Evolutionary conservation across 2,113 vertebrate species (phyloP).

Genomic region (Piaya cayana): DNA sequence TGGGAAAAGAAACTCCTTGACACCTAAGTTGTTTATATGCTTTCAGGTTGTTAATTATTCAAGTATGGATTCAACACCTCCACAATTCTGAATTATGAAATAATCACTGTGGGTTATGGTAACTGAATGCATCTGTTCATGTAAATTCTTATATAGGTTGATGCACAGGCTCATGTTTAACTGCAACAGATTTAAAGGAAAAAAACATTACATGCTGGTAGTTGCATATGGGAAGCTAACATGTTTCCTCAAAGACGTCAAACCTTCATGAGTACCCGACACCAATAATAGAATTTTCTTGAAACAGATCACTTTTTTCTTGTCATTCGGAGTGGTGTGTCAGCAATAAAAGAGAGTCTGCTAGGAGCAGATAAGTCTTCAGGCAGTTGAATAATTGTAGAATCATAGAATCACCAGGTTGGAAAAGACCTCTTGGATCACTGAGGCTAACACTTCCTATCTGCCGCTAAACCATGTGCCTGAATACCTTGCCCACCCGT

Average conservation of each 20-base stretch:
- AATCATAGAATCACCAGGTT: not conserved
- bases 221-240: not conserved
- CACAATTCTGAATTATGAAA: not conserved
- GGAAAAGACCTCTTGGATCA: no score
- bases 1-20: not conserved
- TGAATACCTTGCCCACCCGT: no score
- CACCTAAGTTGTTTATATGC: not conserved
- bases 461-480: no score
- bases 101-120: not conserved
- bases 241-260: not conserved
- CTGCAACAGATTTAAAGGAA: not conserved
- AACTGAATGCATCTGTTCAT: conserved; percentile 20
- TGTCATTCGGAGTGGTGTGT: not conserved
- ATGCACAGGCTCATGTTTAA: not conserved
- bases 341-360: not conserved
- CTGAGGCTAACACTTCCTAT: no score
- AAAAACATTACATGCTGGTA: not conserved
- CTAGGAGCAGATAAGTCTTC: not conserved
- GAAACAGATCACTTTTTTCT: not conserved
- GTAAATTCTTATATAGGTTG: not conserved
- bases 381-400: not conserved
- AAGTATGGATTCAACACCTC: not conserved
- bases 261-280: not conserved
- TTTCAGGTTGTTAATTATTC: not conserved
- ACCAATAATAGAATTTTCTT: not conserved